Evolutionary conservation across 2,113 vertebrate species (phyloP), one percentile per base, ranked within the genome.

Genomic region (Deroptyus accipitrinus): DNA sequence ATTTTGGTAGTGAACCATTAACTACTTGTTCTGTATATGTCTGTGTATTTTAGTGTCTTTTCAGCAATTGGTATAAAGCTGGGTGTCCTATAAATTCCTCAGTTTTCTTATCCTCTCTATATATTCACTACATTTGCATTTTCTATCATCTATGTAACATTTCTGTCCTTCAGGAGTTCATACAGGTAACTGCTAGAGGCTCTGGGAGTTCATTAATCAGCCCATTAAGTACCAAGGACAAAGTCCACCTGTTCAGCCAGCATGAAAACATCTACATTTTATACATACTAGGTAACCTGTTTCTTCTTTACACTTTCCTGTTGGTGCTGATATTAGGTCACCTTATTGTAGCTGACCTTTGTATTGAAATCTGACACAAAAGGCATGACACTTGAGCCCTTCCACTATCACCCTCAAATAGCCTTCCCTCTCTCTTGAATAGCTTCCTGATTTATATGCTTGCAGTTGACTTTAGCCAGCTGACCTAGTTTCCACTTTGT

Each of bases 401-500:
- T 90, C 22, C 67, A 52, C 41, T 44, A 19, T 62, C 49, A 54
- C 78, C 49, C n/a, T 90, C 48, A 64, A 48, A 41, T 31, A 90
- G 62, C 42, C 52, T 83, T 83, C 30, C 67, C 44, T 17, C 28
- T 63, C 67, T 86, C 88, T 55, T 30, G 6, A 77, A 7, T 54
- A 59, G 61, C 31, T 59, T 74, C 78, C 72, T 70, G 76, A 86
- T 93, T 90, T 74, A 20, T 24, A 37, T 2, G 0, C 3, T 16
- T 63, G 54, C 48, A 74, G 31, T 66, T 66, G 85, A 68, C 86
- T 15, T 27, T 80, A 69, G 72, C 3, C 5, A 94, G 72, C 67
- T 96, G 94, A 93, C 92, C 92, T 42, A 82, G 66, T 95, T 96
- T 94, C 37, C 35, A 42, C 70, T 91, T 51, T 2, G 22, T 84